phyloP scores from a whole-genome alignment of 2,888 invertebrate genomes.

The Thysanoteuthis rhombus region DNA sequence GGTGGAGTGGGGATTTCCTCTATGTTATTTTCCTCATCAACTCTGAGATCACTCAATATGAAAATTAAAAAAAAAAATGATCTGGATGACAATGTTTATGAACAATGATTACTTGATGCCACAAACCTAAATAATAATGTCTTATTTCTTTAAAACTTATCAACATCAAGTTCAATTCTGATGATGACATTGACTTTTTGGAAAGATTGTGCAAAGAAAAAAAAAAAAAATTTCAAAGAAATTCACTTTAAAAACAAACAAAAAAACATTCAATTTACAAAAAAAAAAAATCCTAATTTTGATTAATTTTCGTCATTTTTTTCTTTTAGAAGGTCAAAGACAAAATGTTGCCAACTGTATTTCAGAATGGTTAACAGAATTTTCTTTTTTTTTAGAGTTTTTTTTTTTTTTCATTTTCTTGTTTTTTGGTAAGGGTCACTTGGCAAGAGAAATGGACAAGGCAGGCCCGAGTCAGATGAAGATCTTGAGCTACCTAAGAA shows the following conservation, averaged over 20 bases:
- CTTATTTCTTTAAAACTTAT: not conserved
- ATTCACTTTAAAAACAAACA: not conserved
- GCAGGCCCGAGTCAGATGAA: not conserved
- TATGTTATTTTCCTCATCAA: not conserved
- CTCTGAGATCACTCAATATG: not conserved
- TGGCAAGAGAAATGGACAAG: conserved; percentile 28
- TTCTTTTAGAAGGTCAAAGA: not conserved
- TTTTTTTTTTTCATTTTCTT: not conserved
- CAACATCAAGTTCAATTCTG: not conserved
- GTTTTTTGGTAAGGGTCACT: not conserved
- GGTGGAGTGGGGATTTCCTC: no score
- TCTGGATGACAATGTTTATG: no score
- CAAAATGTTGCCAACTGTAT: not conserved
- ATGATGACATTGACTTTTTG: not conserved
- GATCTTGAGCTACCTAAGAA: conserved; percentile 22
- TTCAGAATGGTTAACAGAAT: not conserved
- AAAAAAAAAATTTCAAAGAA: not conserved
- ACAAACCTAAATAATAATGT: not conserved
- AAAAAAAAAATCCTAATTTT: not conserved
- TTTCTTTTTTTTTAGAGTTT: not conserved
- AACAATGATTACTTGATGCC: not conserved
- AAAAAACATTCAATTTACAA: not conserved
- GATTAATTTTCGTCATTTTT: not conserved
- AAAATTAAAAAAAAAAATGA: not conserved
- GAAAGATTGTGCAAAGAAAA: not conserved